Percentiles rank a stretch among this genome's conserved stretches.
Evolutionary conservation across 2,113 vertebrate genomes (phyloP).

Genomic region (Poecilia latipinna): DNA sequence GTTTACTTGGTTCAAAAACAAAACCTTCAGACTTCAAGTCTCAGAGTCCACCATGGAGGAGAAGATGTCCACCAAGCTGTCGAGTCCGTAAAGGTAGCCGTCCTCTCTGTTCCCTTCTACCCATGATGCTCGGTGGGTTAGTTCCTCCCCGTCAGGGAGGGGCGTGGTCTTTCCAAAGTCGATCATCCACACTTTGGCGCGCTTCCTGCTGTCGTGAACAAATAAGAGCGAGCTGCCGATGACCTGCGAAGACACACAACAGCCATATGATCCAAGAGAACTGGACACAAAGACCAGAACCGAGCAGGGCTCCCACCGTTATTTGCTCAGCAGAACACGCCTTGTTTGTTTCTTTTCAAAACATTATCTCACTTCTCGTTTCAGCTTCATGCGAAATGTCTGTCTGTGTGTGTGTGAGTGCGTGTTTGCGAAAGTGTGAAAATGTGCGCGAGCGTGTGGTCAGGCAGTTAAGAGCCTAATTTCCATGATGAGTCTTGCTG

Average conservation of each 20-base stretch:
- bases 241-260: slow-evolving; percentile 80
- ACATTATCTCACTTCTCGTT: slow-evolving; percentile 53
- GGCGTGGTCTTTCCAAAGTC: slow-evolving; percentile 98
- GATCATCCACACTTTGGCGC: slow-evolving; percentile 99
- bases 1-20: slow-evolving; percentile 24
- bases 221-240: slow-evolving; percentile 98
- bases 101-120: slow-evolving; percentile 96
- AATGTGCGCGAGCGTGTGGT: background rate
- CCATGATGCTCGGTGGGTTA: slow-evolving; percentile 88
- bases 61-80: slow-evolving; percentile 94
- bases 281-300: background rate
- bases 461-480: background rate
- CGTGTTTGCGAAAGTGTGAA: slow-evolving; percentile 1
- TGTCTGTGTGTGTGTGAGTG: background rate
- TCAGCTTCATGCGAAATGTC: slow-evolving; percentile 1
- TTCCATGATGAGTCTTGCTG: slow-evolving; percentile 18
- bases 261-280: background rate
- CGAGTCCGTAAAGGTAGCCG: slow-evolving; percentile 93
- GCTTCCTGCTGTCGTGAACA: slow-evolving; percentile 92
- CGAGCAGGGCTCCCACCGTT: background rate
- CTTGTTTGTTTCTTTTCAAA: slow-evolving; percentile 14
- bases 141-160: slow-evolving; percentile 88
- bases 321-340: background rate
- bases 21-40: slow-evolving; percentile 43
- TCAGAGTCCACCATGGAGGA: slow-evolving; percentile 80